phyloP scores from a whole-genome alignment of 2,797 vertebrate species.

The Diglossa cyanea region DNA sequence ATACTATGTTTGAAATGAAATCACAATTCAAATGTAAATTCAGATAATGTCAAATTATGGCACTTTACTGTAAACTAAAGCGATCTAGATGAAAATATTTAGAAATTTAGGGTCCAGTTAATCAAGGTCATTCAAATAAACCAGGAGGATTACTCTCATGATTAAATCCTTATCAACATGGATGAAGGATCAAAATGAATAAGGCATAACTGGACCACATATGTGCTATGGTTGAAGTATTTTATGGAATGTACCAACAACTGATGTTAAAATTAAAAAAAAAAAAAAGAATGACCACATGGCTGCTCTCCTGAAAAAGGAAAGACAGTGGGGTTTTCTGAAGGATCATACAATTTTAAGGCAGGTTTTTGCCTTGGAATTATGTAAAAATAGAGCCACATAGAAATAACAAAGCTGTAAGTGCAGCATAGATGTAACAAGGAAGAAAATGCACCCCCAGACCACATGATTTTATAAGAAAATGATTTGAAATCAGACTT shows the following conservation, averaged over 20 bases:
- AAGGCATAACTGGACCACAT: not conserved
- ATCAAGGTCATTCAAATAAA: not conserved
- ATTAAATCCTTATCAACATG: slow-evolving; percentile 16
- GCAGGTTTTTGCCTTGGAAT: not conserved
- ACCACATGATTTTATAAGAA: not conserved
- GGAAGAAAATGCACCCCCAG: not conserved
- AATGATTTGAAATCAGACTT: not conserved
- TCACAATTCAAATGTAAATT: not conserved
- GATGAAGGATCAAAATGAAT: slow-evolving; percentile 35
- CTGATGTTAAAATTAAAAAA: not conserved
- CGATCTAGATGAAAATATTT: not conserved
- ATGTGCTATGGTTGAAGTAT: not conserved
- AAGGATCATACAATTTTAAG: not conserved
- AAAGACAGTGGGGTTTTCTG: not conserved
- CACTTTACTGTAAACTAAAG: not conserved
- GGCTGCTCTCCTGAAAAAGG: not conserved
- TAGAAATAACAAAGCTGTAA: not conserved
- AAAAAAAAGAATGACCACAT: not conserved
- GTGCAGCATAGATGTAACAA: not conserved
- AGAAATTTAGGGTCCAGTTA: not conserved
- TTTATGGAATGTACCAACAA: not conserved
- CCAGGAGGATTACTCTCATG: not conserved
- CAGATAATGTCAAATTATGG: not conserved
- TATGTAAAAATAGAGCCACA: not conserved
- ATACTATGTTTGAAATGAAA: not conserved